Percentiles rank a stretch among this genome's conserved stretches.
phyloP scores from a whole-genome alignment of 2,888 invertebrate genomes.

The Tupiocoris notatus region DNA sequence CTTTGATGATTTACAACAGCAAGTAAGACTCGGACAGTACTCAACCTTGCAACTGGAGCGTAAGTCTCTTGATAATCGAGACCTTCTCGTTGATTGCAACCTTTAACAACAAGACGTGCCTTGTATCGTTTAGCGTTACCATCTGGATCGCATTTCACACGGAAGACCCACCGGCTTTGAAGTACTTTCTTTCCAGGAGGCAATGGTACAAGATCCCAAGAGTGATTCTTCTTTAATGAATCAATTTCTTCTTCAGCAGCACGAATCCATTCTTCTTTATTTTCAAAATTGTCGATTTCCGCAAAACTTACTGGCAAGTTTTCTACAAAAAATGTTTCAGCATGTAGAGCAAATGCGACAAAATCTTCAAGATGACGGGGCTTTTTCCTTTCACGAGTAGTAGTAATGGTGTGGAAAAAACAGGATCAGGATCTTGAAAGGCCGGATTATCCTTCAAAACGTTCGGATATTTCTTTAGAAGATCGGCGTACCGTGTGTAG shows the following conservation, averaged over 20 bases:
- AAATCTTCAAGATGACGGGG: conserved; percentile 14
- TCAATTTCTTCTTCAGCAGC: conserved; percentile 20
- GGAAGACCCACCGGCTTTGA: conserved; percentile 17
- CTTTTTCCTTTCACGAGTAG: too few relatives aligned
- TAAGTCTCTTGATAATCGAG: neutral
- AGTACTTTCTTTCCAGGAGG: conserved; percentile 26
- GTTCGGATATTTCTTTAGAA: too few relatives aligned
- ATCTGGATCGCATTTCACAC: conserved; percentile 14
- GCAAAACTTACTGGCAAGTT: too few relatives aligned
- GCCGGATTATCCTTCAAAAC: too few relatives aligned
- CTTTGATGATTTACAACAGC: neutral
- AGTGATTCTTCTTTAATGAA: conserved; percentile 14
- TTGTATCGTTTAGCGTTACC: neutral
- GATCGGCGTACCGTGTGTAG: too few relatives aligned
- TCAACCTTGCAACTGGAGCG: neutral
- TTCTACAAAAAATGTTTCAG: conserved; percentile 11
- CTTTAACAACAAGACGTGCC: neutral
- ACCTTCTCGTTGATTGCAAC: neutral
- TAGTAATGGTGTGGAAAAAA: too few relatives aligned
- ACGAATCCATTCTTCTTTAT: conserved; percentile 11
- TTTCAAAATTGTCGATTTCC: too few relatives aligned
- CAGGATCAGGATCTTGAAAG: too few relatives aligned
- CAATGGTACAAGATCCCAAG: conserved; percentile 10
- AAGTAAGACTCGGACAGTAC: neutral
- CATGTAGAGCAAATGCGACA: conserved; percentile 8